Conservation (phyloP, 2,797 vertebrate genomes). For the Allobates femoralis region DNA sequence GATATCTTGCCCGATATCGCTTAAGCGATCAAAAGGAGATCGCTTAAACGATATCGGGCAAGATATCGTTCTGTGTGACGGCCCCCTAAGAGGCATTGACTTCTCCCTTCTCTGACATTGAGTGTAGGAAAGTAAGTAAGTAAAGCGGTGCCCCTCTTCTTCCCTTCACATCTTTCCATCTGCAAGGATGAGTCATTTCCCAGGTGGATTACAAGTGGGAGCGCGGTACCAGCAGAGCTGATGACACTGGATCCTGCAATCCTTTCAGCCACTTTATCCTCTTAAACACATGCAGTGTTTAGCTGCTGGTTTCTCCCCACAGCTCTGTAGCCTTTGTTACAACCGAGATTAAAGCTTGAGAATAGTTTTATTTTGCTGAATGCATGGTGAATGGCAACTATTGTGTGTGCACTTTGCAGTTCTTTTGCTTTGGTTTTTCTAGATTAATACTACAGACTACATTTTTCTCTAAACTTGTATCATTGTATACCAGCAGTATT, state of each 20-base stretch:
- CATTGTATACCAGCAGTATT: not conserved
- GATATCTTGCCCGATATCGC: too few relatives aligned
- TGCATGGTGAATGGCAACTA: conserved; percentile 21
- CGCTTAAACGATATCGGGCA: too few relatives aligned
- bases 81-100: not conserved
- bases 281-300: conserved; percentile 39
- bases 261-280: conserved; percentile 46
- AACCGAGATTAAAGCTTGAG: conserved; percentile 12
- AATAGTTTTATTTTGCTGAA: conserved; percentile 25
- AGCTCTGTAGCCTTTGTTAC: conserved; percentile 8
- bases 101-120: not conserved
- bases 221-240: conserved; percentile 31
- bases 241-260: conserved; percentile 31
- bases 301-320: conserved; percentile 23
- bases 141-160: not conserved
- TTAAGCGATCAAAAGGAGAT: too few relatives aligned
- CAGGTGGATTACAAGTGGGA: conserved; percentile 52
- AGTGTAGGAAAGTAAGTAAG: not conserved
- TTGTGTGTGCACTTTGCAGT: conserved; percentile 14
- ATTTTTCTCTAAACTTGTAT: not conserved
- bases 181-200: conserved; percentile 59
- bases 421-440: not conserved
- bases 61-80: too few relatives aligned
- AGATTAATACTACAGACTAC: not conserved
- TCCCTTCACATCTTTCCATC: conserved; percentile 2